Percentiles rank a stretch among this genome's conserved stretches.
These are phyloP conservation scores for Thomomys bottae DNA, from an alignment of 2,113 vertebrate genomes.

Conservation along the genomic window DNA sequence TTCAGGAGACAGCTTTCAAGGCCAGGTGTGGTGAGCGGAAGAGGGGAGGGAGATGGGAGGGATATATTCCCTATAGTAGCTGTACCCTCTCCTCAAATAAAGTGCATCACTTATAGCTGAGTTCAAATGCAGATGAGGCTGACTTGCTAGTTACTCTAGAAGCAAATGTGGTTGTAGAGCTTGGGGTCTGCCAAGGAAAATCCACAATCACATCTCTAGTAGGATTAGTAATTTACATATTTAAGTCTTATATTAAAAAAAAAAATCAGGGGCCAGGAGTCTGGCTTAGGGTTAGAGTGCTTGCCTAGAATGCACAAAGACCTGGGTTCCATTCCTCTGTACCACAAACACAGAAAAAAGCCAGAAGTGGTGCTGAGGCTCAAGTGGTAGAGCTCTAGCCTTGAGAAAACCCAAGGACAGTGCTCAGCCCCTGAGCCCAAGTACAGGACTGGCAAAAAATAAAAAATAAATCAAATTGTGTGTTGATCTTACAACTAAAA, in stretches of 20 bases:
- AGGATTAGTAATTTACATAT: not conserved
- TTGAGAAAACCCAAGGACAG: too few species aligned
- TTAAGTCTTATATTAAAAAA: not conserved
- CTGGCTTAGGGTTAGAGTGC: too few species aligned
- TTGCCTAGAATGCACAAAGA: too few species aligned
- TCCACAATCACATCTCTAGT: not conserved
- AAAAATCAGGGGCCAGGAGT: too few species aligned
- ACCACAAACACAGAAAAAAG: too few species aligned
- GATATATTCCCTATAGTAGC: not conserved
- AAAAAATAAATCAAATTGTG: not conserved
- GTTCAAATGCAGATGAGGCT: conserved; percentile 62
- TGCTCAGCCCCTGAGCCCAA: too few species aligned
- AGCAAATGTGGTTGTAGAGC: not conserved
- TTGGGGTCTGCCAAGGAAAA: not conserved
- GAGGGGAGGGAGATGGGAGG: not conserved
- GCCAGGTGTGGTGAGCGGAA: not conserved
- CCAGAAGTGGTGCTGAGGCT: too few species aligned
- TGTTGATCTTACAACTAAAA: not conserved
- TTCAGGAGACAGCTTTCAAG: not conserved
- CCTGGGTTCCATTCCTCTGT: too few species aligned
- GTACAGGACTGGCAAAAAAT: too few species aligned
- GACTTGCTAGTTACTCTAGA: conserved; percentile 68
- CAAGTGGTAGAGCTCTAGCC: too few species aligned
- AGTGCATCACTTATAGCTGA: conserved; percentile 44
- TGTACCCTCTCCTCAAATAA: conserved; percentile 8